Conservation (phyloP, 1,140 invertebrate species). For the Achroia grisella region DNA sequence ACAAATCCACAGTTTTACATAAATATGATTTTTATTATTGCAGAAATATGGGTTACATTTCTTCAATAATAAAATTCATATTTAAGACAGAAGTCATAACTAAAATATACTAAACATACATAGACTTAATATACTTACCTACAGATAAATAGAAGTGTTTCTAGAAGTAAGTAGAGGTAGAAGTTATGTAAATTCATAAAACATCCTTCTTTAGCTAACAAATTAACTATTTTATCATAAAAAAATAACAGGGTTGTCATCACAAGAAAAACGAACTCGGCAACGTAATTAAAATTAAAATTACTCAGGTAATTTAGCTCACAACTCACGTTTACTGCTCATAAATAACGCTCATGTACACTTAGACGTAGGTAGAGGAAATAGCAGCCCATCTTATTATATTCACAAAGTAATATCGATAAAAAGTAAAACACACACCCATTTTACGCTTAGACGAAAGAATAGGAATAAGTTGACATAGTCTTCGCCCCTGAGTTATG, state of each 20-base stretch:
- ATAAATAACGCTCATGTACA: conserved; percentile 5
- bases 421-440: conserved; percentile 61
- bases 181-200: too few species aligned
- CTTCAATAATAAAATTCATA: too few species aligned
- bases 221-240: conserved; percentile 1
- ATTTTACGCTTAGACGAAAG: conserved; percentile 73
- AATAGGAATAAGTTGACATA: conserved; percentile 76
- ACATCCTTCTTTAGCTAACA: too few species aligned
- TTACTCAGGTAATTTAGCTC: conserved; percentile 4
- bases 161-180: too few species aligned
- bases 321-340: conserved; percentile 2
- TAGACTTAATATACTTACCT: too few species aligned
- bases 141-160: too few species aligned
- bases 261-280: background rate
- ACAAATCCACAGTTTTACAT: too few species aligned
- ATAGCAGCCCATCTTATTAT: background rate
- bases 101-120: too few species aligned
- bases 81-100: too few species aligned
- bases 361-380: conserved; percentile 1
- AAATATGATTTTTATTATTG: too few species aligned
- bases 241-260: conserved; percentile 7
- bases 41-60: too few species aligned
- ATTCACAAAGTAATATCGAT: background rate
- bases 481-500: conserved; percentile 73
- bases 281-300: conserved; percentile 10